Conservation (phyloP, 2,113 vertebrate genomes). For the Chinchilla lanigera region DNA sequence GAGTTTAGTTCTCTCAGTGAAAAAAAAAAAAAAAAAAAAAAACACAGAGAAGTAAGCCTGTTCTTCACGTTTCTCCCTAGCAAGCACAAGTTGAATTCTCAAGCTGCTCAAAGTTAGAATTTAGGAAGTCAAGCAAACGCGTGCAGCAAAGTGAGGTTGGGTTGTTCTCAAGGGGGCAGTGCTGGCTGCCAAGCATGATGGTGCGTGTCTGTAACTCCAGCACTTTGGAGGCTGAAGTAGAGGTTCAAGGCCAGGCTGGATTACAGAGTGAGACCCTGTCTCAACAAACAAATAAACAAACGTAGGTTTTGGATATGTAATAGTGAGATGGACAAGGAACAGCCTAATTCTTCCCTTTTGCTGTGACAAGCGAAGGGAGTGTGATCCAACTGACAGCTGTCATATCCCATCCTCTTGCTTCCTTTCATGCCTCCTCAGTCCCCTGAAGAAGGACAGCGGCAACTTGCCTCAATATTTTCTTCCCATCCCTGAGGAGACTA, state of each 20-base stretch:
- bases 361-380: not conserved
- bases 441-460: not conserved
- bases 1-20: not conserved
- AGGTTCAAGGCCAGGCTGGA: not conserved
- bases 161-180: not conserved
- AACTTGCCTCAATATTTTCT: not conserved
- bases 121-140: not conserved
- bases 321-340: not conserved
- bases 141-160: not conserved
- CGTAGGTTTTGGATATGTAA: not conserved
- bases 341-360: not conserved
- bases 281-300: not conserved
- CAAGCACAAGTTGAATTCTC: not conserved
- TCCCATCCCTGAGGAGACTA: not conserved
- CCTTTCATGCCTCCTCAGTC: not conserved
- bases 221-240: not conserved
- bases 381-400: not conserved
- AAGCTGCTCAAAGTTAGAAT: not conserved
- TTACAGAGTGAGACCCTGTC: not conserved
- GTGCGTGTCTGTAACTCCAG: not conserved
- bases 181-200: not conserved
- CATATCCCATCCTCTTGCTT: not conserved
- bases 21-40: too few species aligned
- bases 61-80: not conserved
- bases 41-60: not conserved